Conservation (phyloP, 2,113 vertebrate genomes). For the Chaetura pelagica region DNA sequence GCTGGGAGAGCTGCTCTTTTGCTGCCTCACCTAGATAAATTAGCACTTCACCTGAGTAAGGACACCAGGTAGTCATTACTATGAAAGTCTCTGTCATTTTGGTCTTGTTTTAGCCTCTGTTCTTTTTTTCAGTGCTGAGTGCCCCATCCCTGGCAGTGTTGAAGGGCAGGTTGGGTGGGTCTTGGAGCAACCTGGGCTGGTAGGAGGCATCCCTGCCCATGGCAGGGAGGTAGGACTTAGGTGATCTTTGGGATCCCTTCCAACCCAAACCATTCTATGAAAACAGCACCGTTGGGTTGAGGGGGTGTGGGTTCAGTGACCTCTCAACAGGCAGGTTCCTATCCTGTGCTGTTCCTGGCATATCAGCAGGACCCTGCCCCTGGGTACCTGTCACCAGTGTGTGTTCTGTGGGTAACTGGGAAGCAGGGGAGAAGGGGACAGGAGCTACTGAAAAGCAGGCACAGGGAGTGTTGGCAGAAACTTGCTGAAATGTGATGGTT, state of each 20-base stretch:
- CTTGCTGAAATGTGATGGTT: background rate
- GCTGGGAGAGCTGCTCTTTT: background rate
- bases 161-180: no score
- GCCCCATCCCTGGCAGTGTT: no score
- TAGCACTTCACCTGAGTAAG: fast-evolving
- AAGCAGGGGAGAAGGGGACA: background rate
- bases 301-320: background rate
- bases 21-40: background rate
- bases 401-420: background rate
- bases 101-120: background rate
- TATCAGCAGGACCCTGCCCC: no score
- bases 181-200: no score
- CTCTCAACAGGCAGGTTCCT: background rate
- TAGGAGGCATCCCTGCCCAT: no score
- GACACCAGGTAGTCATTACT: no score
- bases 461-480: background rate
- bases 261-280: background rate
- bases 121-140: background rate
- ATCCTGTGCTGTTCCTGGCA: fast-evolving
- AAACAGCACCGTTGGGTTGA: fast-evolving
- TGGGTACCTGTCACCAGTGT: background rate
- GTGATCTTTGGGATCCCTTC: no score
- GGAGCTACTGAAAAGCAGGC: background rate
- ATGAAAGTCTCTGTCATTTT: background rate
- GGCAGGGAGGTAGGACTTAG: no score